phyloP scores from a whole-genome alignment of 2,113 vertebrate genomes.

The Eulemur rufifrons region DNA sequence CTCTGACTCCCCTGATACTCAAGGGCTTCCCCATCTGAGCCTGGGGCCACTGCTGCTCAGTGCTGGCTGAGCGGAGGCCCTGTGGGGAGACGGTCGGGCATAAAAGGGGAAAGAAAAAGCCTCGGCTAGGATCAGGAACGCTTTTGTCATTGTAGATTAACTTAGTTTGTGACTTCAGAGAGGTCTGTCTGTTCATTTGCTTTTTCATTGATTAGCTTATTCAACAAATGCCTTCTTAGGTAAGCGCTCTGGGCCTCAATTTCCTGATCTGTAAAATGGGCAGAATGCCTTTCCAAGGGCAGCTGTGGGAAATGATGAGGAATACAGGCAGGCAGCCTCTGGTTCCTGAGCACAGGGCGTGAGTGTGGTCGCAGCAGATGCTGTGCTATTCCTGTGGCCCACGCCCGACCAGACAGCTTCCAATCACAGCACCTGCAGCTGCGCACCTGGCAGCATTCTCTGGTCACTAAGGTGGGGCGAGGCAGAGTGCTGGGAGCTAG shows the following conservation, averaged over 20 bases:
- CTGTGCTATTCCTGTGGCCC: fast-evolving
- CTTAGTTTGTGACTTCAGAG: background rate
- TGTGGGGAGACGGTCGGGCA: background rate
- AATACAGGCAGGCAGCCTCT: background rate
- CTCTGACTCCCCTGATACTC: fast-evolving
- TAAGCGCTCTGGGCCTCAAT: background rate
- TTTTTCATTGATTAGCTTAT: background rate
- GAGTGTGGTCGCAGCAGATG: background rate
- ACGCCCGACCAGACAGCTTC: background rate
- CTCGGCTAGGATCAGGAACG: background rate
- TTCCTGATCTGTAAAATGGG: background rate
- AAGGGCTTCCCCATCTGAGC: background rate
- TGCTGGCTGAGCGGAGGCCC: background rate
- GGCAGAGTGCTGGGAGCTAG: background rate
- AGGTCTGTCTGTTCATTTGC: background rate
- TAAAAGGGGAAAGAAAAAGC: background rate
- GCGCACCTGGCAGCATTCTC: background rate
- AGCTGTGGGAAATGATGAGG: background rate
- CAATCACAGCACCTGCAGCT: fast-evolving
- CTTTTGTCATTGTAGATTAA: background rate
- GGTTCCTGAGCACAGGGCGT: background rate
- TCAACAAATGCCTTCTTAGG: background rate
- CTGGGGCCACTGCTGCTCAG: background rate
- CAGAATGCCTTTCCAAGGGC: background rate
- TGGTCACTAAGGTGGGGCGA: background rate